phyloP scores from a whole-genome alignment of 2,113 vertebrate species.

The Vidua chalybeata region DNA sequence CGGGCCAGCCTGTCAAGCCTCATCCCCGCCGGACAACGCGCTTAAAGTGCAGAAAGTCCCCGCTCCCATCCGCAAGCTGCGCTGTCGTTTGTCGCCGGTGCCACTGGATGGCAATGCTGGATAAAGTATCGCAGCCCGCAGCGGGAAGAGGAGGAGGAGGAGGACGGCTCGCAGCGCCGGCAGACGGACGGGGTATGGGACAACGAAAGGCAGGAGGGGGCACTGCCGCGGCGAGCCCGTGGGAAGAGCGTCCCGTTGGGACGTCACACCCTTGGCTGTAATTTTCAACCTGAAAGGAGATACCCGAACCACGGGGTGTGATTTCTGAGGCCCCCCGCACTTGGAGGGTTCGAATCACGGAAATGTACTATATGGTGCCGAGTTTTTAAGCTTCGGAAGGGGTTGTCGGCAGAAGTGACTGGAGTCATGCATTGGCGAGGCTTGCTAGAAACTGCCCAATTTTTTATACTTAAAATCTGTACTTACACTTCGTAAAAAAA shows the following conservation, averaged over 20 bases:
- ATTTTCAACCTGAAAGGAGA: background rate
- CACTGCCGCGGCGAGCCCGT: fast-evolving
- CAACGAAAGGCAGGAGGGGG: background rate
- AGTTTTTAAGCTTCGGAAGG: background rate
- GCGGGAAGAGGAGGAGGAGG: fast-evolving
- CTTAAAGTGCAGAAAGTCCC: fast-evolving
- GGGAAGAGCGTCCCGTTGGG: background rate
- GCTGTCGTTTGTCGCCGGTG: background rate
- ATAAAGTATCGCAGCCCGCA: background rate
- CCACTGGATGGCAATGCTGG: constrained; percentile 73
- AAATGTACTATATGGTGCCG: background rate
- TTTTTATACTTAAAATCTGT: constrained; percentile 40
- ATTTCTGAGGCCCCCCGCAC: background rate
- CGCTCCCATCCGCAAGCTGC: fast-evolving
- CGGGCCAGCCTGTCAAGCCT: background rate
- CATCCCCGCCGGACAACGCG: fast-evolving
- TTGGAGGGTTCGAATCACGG: background rate
- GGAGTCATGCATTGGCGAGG: background rate
- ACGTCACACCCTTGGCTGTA: background rate
- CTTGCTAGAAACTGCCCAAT: constrained; percentile 15
- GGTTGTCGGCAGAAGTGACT: background rate
- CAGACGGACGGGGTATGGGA: background rate
- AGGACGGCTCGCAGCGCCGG: background rate
- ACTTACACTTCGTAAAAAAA: background rate
- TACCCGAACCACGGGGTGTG: fast-evolving